Base-by-base conservation (phyloP, 2,113 vertebrate genomes). In the Prunella fulvescens region DNA sequence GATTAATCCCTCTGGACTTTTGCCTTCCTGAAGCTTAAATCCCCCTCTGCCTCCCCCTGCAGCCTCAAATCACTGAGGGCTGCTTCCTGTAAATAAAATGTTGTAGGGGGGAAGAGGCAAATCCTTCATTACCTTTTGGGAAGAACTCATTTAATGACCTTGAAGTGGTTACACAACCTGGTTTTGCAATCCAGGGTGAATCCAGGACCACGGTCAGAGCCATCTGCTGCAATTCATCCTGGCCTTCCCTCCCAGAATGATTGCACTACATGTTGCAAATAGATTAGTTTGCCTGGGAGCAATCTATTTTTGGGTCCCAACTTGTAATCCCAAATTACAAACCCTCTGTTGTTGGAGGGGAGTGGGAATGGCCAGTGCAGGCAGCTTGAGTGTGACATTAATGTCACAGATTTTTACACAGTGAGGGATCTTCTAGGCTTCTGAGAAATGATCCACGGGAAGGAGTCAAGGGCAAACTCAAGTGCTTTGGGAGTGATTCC, bases 101-200 rank as follows among this genome's bases (percentile, higher is more conserved):
- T 4, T 16, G 35, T 2, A 29, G 69, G 80, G 69, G 81, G 83
- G 83, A 89, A n/a, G 44, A 33, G 88, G 18, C 40, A 93, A 96
- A 96, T 95, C 89, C 95, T 91, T 93, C 91, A 91, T 87, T 92
- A 76, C 94, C 92, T 96, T 88, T 82, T 1, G 33, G 19, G 73
- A 89, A 71, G 10, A 48, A 33, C 57, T 93, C 79, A 13, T 90
- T 28, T 74, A 60, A 53, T 86, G 90, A 90, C 95, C 94, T 94
- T 96, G 90, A 22, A 18, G 54, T 10, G 71, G 90, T 86, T 95
- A 92, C 79, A 92, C 90, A 90, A 93, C 78, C 92, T 86, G 3
- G 45, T 60, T 92, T 77, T 7, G 7, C 92, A 93, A 40, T 7
- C 0, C 44, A 1, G 85, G 88, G 85, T 65, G 81, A 97, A 66